phyloP scores from a whole-genome alignment of 1,140 invertebrate genomes.

The Diorhabda elongata region DNA sequence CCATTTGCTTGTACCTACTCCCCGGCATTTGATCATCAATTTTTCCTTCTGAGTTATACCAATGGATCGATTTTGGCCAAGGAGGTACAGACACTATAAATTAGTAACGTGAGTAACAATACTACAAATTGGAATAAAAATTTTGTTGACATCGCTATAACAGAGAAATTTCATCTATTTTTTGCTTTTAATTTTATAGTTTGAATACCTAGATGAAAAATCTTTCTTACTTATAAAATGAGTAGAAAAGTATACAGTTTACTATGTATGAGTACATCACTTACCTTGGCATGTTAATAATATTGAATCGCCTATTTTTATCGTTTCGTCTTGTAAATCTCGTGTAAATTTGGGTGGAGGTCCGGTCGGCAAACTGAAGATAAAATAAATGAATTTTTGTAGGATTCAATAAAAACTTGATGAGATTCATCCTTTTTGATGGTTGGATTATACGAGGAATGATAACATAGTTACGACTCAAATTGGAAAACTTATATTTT shows the following conservation, averaged over 20 bases:
- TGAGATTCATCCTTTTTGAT: no score
- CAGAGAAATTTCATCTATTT: no score
- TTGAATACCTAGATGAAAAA: no score
- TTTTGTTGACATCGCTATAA: no score
- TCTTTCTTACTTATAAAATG: neutral
- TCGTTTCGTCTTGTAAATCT: constrained; percentile 65
- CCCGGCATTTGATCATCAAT: constrained; percentile 58
- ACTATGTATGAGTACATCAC: constrained; percentile 15
- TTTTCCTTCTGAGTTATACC: constrained; percentile 79
- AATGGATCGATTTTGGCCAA: constrained; percentile 71
- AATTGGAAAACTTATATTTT: no score
- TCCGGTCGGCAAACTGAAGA: constrained; percentile 47
- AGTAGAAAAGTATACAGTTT: neutral
- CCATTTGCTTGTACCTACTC: constrained; percentile 63
- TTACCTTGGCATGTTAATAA: constrained; percentile 69
- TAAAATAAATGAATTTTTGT: no score
- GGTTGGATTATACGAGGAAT: no score
- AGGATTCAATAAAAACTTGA: no score
- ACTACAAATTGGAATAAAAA: no score
- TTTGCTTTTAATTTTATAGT: no score
- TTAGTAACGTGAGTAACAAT: neutral
- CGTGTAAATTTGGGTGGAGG: constrained; percentile 71
- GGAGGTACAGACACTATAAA: constrained; percentile 69
- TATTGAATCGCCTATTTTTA: constrained; percentile 71
- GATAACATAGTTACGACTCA: no score